Evolutionary conservation across 2,113 vertebrate species (phyloP), one percentile per base, ranked within the genome.

Genomic region (Excalfactoria chinensis): DNA sequence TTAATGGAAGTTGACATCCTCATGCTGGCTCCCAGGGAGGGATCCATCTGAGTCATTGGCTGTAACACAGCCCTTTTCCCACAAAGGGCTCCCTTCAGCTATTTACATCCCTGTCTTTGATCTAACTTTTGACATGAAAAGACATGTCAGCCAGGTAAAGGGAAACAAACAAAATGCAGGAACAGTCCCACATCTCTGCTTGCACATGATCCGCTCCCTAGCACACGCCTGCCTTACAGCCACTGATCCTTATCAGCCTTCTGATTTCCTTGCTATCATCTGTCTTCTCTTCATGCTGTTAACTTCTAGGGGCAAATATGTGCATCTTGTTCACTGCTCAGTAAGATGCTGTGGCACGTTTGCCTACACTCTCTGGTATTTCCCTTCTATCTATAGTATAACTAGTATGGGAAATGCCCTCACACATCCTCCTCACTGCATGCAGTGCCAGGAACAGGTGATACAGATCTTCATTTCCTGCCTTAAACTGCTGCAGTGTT

Each of bases 51-150:
- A 67, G 74, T 51, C 55, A 55, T 51, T 84, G 84, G 37, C 74
- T 59, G 41, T 62, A 51, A 43, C 34, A 12, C 73, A 51, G 93
- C 88, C 85, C 84, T 12, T n/a, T 91, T 94, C 90, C 94, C 90
- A 69, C 90, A 86, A 53, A 68, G 88, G 90, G 37, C 23, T 43
- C 55, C n/a, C 40, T 79, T 41, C 56, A 70, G 67, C 56, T 84
- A 21, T 84, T 85, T 79, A 59, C 85, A n/a, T 51, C 82, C 44
- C 77, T 93, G 22, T 23, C 85, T 93, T 89, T 81, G 85, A 84
- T 95, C 70, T 70, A 3, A 44, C 26, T 34, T 82, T 58, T 85
- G 84, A 88, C 89, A 32, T 78, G 94, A 94, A 44, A 51, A 67
- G 79, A 85, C 92, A 82, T 40, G 89, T 88, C 89, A 43, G 89